Base-by-base conservation (phyloP, 37 sponge, comb jelly and placozoan genomes). In the Geodia barretti region DNA sequence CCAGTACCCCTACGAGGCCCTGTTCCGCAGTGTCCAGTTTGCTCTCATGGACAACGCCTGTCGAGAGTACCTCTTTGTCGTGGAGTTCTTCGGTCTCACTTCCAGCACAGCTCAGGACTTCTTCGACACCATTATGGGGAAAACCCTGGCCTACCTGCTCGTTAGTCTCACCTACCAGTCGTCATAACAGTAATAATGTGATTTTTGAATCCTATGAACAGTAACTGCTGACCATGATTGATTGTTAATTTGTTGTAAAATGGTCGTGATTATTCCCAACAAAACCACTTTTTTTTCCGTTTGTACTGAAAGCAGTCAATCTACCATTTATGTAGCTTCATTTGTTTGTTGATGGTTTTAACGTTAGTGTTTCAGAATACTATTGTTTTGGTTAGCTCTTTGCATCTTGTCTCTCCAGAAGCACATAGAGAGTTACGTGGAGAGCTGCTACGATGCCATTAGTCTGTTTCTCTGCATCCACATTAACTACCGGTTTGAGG, bases 21-120 rank as follows among this genome's bases (percentile, higher is more conserved):
- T 98, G 38, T 98, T 96, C 79, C 71, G 99, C 60, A 98, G 97
- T 67, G 65, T 84, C 41, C 93, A 96, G 30, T 98, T 83, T 85
- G 92, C 99, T 7, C 84, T 98, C 4, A 81, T 94, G 86, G 99
- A 98, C 85, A 96, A 92, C 72, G 92, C 84, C 72, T 94, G 93
- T 33, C 83, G 95, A 8, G 99, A 98, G 87, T 98, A 89, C 84
- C 72, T 94, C 29, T 98, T 98, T 64, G 77, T 98, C 41, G 85
- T 87, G 32, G 97, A 98, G 62, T 98, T 98, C 88, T 98, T 98
- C 85, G 79, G 87, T 68, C 80, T 94, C 60, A 79, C 84, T 9
- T 79, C 81, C 0, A 80, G 72, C 38, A 60, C 86, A 21, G 92
- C 94, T 17, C 94, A 92, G 70, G 86, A 89, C 58, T 83, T 95